A percentile compares a stretch with the other conserved stretches of the same genome.
Conservation (phyloP, 2,888 invertebrate genomes). For the Xylota sylvarum region DNA sequence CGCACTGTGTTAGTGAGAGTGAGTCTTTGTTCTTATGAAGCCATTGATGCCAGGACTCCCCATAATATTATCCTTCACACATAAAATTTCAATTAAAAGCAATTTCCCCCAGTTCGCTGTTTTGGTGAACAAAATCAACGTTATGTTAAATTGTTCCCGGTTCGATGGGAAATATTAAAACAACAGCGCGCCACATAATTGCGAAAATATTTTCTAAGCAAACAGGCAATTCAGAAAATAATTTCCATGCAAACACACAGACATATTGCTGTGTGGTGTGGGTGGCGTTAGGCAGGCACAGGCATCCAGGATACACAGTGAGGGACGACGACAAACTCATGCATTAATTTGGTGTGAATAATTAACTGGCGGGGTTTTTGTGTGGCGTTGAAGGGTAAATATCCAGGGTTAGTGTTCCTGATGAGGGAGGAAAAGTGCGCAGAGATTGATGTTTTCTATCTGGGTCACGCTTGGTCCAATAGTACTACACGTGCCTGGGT, state of each 20-base stretch:
- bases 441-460: neutral
- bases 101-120: neutral
- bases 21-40: neutral
- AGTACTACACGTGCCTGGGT: neutral
- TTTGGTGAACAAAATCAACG: conserved; percentile 8
- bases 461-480: neutral
- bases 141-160: neutral
- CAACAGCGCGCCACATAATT: conserved; percentile 27
- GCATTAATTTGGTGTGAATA: conserved; percentile 38
- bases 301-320: neutral
- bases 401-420: neutral
- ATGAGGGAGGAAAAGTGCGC: neutral
- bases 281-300: neutral
- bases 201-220: conserved; percentile 36
- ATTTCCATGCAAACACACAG: conserved; percentile 10
- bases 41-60: neutral
- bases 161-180: conserved; percentile 21
- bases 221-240: conserved; percentile 26
- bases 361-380: neutral
- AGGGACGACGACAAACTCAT: neutral
- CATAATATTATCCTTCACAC: neutral
- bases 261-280: neutral
- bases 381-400: neutral
- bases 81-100: conserved; percentile 30
- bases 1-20: neutral